Percentiles rank a stretch among this genome's conserved stretches.
Evolutionary conservation across 2,797 vertebrate species (phyloP).

Genomic region (Anabas testudineus): DNA sequence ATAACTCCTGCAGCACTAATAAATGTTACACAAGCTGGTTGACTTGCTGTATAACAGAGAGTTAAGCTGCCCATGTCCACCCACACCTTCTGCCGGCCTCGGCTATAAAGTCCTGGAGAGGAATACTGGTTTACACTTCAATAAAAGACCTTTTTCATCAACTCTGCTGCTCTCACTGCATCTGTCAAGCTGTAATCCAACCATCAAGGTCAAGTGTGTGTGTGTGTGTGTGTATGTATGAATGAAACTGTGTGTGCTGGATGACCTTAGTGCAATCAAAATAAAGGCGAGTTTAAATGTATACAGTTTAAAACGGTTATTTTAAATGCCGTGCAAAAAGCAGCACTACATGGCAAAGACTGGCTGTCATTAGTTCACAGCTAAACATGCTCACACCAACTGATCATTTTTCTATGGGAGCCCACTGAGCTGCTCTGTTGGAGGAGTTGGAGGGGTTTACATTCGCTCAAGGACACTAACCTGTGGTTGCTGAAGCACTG

Average conservation of each 20-base stretch:
- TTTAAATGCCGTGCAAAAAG: constrained; percentile 16
- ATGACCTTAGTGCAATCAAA: constrained; percentile 19
- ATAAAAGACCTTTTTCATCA: constrained; percentile 71
- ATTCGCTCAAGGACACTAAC: constrained; percentile 37
- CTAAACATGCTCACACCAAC: constrained; percentile 19
- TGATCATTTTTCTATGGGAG: constrained; percentile 15
- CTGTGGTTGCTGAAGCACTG: constrained; percentile 1
- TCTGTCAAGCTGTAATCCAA: constrained; percentile 39
- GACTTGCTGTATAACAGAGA: constrained; percentile 52
- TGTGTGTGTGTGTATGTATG: neutral
- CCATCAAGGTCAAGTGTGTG: constrained; percentile 56
- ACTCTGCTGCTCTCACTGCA: constrained; percentile 44
- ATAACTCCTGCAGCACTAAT: constrained; percentile 52
- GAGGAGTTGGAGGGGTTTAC: constrained; percentile 13
- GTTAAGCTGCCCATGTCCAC: constrained; percentile 55
- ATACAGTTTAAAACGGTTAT: constrained; percentile 8
- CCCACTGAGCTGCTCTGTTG: constrained; percentile 25
- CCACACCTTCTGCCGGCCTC: constrained; percentile 65
- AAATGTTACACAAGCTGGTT: constrained; percentile 61
- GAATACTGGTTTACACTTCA: constrained; percentile 66
- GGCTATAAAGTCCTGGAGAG: constrained; percentile 58
- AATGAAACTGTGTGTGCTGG: constrained; percentile 20
- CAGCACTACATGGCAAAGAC: neutral
- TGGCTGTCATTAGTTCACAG: constrained; percentile 20
- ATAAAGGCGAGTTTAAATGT: constrained; percentile 15